Base-by-base conservation (phyloP, 2,888 invertebrate species). In the Isotomurus palustris region DNA sequence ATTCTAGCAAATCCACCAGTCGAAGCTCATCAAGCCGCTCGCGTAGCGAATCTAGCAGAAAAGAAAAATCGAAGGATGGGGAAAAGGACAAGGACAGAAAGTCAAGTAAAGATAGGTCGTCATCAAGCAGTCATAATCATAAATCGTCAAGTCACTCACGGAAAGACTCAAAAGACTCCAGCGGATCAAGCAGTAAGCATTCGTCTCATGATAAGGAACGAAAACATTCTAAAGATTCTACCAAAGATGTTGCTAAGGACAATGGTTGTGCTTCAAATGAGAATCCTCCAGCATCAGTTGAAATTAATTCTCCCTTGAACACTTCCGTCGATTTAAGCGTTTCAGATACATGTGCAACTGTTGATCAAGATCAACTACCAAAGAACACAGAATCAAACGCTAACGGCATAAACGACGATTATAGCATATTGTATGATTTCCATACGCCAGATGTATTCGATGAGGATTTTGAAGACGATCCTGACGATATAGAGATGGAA, bases 401-500 rank as follows among this genome's bases (percentile, higher is more conserved):
- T n/a, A n/a, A n/a, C n/a, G n/a, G n/a, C n/a, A n/a, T n/a, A n/a
- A n/a, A n/a, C n/a, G n/a, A n/a, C n/a, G n/a, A n/a, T n/a, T n/a
- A n/a, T n/a, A n/a, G n/a, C n/a, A n/a, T n/a, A n/a, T n/a, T n/a
- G n/a, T n/a, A n/a, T n/a, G n/a, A n/a, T n/a, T n/a, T n/a, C n/a
- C n/a, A 36, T 14, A 52, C 40, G 3, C n/a, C n/a, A n/a, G n/a
- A n/a, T n/a, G n/a, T n/a, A n/a, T n/a, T n/a, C n/a, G 49, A 48
- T 12, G 53, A 53, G 41, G 83, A 85, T 72, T 83, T 84, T 68
- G 84, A 72, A 35, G 62, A 71, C 25, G 71, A 72, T 50, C 75
- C 74, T 17, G 72, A 83, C 64, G 83, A 85, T 66, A 84, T 89
- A 59, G 84, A 86, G 72, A 83, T 86, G 70, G 89, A 92, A 76